Base-by-base conservation (phyloP, 2,113 vertebrate genomes). In the Neopipo cinnamomea region DNA sequence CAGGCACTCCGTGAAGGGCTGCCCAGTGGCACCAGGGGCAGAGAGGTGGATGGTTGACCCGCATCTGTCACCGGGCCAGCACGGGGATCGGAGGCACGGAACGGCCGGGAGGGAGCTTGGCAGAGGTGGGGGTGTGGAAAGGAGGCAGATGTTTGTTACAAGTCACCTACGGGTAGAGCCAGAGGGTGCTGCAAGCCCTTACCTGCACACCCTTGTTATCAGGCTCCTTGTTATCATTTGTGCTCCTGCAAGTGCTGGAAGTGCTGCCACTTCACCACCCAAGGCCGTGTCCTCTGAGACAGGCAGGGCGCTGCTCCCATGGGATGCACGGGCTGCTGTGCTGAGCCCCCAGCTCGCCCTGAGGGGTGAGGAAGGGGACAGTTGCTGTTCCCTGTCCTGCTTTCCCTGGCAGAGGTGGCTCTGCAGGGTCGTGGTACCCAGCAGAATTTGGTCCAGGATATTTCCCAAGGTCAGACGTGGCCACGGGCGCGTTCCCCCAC, bases 201-300 rank as follows among this genome's bases (percentile, higher is more conserved):
- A 75, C 53, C 81, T 68, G 89, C 75, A 65, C 65, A 12, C 65
- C 18, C 49, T 50, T 16, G 2, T 58, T 75, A 53, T 37, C 55
- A 44, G 88, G 33, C 20, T n/a, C n/a, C n/a, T n/a, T n/a, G n/a
- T n/a, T n/a, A n/a, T n/a, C 6, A 2, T 67, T 42, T 23, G 47
- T 71, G 41, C 55, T 77, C 33, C 82, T 18, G 16, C 47, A 50
- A 73, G 24, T 0, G 1, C 71, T 89, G 71, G 14, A n/a, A 85
- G 62, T 49, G 63, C 35, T 42, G 35, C n/a, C 53, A 3, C 24
- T 44, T 78, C 2, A 0, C 22, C 1, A 2, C 39, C 2, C 2
- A 71, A 24, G 0, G 1, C 49, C 2, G 0, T 42, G 70, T n/a
- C 77, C 44, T 31, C 7, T 1, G 1, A 41, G 4, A 27, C 6